Percentiles rank a stretch among this genome's conserved stretches.
phyloP scores from a whole-genome alignment of 2,888 invertebrate genomes.

The Teinopalpus imperialis region DNA sequence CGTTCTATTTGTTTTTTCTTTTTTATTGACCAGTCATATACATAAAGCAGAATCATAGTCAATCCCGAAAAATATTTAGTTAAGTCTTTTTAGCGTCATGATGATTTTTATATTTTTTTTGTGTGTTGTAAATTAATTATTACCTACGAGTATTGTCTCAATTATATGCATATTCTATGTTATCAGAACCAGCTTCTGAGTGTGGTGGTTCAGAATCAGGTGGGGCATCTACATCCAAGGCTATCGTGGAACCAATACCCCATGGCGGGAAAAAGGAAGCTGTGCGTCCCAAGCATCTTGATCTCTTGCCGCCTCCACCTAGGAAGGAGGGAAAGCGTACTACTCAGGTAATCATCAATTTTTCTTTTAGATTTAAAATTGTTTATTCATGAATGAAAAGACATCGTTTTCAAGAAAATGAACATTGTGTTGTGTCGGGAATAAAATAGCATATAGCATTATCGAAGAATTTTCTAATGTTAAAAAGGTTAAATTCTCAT shows the following conservation, averaged over 20 bases:
- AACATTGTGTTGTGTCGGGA: too few relatives aligned
- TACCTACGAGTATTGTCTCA: too few relatives aligned
- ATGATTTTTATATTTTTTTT: too few relatives aligned
- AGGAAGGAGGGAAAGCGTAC: slow-evolving; percentile 59
- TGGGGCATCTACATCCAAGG: slow-evolving; percentile 60
- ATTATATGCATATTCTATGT: slow-evolving; percentile 26
- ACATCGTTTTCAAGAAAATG: too few relatives aligned
- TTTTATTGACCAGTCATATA: background rate
- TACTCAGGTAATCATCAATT: slow-evolving; percentile 47
- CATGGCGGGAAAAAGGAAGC: slow-evolving; percentile 44
- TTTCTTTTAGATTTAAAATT: background rate
- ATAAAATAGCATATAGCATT: too few relatives aligned
- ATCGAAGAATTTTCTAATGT: too few relatives aligned
- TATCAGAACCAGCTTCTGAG: slow-evolving; percentile 63
- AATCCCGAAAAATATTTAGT: too few relatives aligned
- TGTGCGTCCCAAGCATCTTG: slow-evolving; percentile 58
- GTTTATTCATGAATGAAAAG: too few relatives aligned
- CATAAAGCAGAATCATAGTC: background rate
- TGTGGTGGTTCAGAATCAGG: slow-evolving; percentile 60
- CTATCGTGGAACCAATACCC: slow-evolving; percentile 33
- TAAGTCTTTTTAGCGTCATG: too few relatives aligned
- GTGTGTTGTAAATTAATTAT: too few relatives aligned
- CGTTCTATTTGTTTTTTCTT: slow-evolving; percentile 18
- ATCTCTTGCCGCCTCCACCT: slow-evolving; percentile 75
- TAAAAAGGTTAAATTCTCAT: too few relatives aligned